Conservation (phyloP, 2,888 invertebrate species). For the Schizotus pectinicornis region DNA sequence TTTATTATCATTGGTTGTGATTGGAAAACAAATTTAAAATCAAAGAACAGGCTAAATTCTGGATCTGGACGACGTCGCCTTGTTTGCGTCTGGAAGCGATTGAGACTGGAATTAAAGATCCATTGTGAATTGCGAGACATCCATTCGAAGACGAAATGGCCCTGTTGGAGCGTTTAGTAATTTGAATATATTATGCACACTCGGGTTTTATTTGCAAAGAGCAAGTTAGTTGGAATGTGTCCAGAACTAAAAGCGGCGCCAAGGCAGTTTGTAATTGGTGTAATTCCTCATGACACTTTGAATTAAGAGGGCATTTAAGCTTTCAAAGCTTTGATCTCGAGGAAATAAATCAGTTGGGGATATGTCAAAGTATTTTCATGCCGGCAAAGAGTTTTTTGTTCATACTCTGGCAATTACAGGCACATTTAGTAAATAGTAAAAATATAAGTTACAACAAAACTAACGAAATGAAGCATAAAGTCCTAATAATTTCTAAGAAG, state of each 20-base stretch:
- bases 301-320: slow-evolving; percentile 33
- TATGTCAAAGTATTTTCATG: slow-evolving; percentile 3
- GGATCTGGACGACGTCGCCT: too few species aligned
- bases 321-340: slow-evolving; percentile 28
- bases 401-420: slow-evolving; percentile 21
- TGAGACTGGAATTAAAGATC: slow-evolving; percentile 2
- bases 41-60: too few species aligned
- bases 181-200: slow-evolving; percentile 34
- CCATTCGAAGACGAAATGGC: slow-evolving; percentile 9
- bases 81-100: slow-evolving; percentile 1
- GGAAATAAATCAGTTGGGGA: slow-evolving; percentile 23
- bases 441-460: too few species aligned
- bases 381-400: slow-evolving; percentile 19
- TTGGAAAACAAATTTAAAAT: too few species aligned
- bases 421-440: too few species aligned
- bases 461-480: too few species aligned
- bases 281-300: slow-evolving; percentile 43
- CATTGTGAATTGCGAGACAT: slow-evolving; percentile 1
- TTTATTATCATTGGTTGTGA: too few species aligned
- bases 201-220: slow-evolving; percentile 29
- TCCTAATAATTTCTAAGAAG: too few species aligned
- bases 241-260: slow-evolving; percentile 34
- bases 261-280: slow-evolving; percentile 39
- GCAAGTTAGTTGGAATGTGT: slow-evolving; percentile 29
- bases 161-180: slow-evolving; percentile 29